These are phyloP conservation scores for Chaetodon trifasciatus DNA, from an alignment of 2,797 vertebrate genomes.

Conservation along the genomic window DNA sequence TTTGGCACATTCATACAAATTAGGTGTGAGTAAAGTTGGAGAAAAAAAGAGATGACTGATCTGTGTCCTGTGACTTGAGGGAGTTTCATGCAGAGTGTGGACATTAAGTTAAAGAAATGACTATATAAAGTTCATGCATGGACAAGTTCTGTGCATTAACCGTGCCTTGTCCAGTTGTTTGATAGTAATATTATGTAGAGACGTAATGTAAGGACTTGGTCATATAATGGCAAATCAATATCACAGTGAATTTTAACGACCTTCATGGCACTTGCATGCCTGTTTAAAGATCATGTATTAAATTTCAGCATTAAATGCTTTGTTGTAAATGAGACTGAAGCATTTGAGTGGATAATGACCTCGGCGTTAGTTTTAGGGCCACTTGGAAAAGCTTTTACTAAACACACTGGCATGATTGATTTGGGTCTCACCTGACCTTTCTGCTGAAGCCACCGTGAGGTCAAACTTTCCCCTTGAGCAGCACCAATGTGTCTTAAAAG, in stretches of 20 bases:
- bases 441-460: neutral
- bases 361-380: neutral
- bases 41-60: slow-evolving; percentile 30
- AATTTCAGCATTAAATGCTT: neutral
- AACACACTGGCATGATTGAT: neutral
- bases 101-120: neutral
- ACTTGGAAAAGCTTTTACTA: slow-evolving; percentile 3
- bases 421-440: slow-evolving; percentile 17
- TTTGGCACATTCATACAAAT: slow-evolving; percentile 53
- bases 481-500: neutral
- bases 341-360: slow-evolving; percentile 6
- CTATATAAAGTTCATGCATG: neutral
- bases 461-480: neutral
- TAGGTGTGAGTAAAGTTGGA: slow-evolving; percentile 50
- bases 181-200: slow-evolving; percentile 4
- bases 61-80: slow-evolving; percentile 21
- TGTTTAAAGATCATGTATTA: neutral
- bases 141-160: neutral
- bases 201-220: neutral
- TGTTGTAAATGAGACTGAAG: neutral
- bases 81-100: neutral
- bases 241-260: neutral
- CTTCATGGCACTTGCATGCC: neutral
- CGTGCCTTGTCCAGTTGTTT: neutral
- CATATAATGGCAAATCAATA: slow-evolving; percentile 12